phyloP scores from a whole-genome alignment of 2,113 vertebrate genomes.

The Halcyon senegalensis region DNA sequence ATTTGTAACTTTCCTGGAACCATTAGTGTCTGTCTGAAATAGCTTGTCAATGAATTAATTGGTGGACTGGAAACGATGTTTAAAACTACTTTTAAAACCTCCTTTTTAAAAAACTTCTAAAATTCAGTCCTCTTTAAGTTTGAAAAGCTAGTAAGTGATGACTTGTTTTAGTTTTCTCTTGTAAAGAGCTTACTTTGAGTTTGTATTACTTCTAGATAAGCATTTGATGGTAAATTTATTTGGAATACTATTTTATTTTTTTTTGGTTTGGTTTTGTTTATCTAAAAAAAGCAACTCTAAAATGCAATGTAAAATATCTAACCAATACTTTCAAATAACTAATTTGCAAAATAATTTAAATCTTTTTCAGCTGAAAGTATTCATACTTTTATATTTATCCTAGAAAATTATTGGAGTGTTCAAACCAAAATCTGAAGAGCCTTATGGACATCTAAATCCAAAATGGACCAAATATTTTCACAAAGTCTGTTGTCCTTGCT shows the following conservation, averaged over 20 bases:
- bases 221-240: not conserved
- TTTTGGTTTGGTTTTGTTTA: not conserved
- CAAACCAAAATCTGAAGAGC: slow-evolving; percentile 99
- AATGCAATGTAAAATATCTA: not conserved
- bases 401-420: slow-evolving; percentile 95
- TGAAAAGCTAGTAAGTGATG: not conserved
- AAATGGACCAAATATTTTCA: slow-evolving; percentile 99
- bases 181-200: not conserved
- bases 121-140: not conserved
- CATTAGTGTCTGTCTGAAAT: not conserved
- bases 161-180: not conserved
- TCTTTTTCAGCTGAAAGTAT: not conserved
- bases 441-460: slow-evolving; percentile 96
- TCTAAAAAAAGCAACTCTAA: not conserved
- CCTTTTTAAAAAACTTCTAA: not conserved
- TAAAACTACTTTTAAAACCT: not conserved
- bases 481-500: slow-evolving; percentile 97
- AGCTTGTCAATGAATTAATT: not conserved
- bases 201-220: not conserved
- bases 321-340: not conserved
- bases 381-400: not conserved
- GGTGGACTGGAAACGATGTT: not conserved
- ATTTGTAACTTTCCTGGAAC: not conserved
- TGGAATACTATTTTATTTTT: not conserved
- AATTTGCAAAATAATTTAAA: not conserved